Conservation (phyloP, 2,797 vertebrate genomes). For the Mallotus villosus region DNA sequence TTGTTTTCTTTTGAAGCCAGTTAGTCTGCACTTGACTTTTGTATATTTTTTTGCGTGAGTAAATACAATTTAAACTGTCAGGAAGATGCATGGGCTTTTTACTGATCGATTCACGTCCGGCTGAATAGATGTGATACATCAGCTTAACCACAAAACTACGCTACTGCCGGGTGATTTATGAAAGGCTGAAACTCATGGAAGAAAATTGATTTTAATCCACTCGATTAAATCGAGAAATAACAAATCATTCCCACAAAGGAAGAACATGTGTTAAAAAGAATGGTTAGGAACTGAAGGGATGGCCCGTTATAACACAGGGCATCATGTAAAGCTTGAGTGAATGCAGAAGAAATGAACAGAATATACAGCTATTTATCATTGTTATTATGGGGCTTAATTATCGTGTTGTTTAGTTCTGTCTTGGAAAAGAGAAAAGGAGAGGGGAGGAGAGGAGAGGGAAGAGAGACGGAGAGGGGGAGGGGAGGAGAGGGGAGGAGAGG, state of each 20-base stretch:
- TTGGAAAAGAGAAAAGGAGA: not conserved
- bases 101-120: constrained; percentile 71
- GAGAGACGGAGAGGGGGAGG: no score
- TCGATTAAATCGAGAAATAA: constrained; percentile 77
- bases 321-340: not conserved
- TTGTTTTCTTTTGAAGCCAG: constrained; percentile 61
- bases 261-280: constrained; percentile 59
- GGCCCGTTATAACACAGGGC: not conserved
- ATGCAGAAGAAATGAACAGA: not conserved
- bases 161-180: constrained; percentile 70
- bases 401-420: not conserved
- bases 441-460: no score
- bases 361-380: not conserved
- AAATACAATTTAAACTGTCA: constrained; percentile 77
- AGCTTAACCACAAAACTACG: constrained; percentile 65
- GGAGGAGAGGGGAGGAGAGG: no score
- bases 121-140: constrained; percentile 68
- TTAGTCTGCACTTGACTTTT: constrained; percentile 69
- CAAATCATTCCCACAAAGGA: constrained; percentile 68
- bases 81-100: constrained; percentile 75
- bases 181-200: constrained; percentile 48
- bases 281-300: constrained; percentile 16
- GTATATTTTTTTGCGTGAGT: constrained; percentile 47
- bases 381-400: not conserved
- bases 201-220: constrained; percentile 75